Percentiles rank a stretch among this genome's conserved stretches.
Conservation (phyloP, 1,140 invertebrate genomes). For the Drosophila tropicalis region DNA sequence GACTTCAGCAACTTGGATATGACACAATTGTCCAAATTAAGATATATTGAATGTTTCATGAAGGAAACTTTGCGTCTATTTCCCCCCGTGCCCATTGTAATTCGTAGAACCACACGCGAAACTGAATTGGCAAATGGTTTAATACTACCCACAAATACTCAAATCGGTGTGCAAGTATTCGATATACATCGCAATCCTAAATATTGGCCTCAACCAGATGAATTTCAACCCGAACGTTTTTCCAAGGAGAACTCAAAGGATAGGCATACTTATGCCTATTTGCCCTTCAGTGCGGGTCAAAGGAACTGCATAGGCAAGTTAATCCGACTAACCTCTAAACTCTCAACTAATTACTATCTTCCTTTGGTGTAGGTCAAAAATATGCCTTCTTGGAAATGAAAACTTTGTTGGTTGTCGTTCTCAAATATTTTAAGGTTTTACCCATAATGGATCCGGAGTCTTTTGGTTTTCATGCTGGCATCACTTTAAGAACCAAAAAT, state of each 20-base stretch:
- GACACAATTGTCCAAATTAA: constrained; percentile 85
- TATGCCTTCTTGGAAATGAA: constrained; percentile 84
- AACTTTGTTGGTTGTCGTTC: constrained; percentile 79
- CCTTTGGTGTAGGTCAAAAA: constrained; percentile 72
- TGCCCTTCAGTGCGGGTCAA: constrained; percentile 85
- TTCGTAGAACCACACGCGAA: constrained; percentile 84
- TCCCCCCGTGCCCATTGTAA: constrained; percentile 87
- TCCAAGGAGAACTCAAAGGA: constrained; percentile 85
- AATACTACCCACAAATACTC: constrained; percentile 83
- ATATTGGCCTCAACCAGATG: constrained; percentile 88
- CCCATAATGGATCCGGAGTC: constrained; percentile 76
- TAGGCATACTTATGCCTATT: constrained; percentile 83
- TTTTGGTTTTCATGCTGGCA: constrained; percentile 58
- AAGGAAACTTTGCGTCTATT: constrained; percentile 87
- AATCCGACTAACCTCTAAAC: too few species aligned
- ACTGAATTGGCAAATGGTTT: constrained; percentile 72
- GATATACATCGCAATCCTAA: constrained; percentile 86
- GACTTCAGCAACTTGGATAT: constrained; percentile 76
- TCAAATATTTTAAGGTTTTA: constrained; percentile 73
- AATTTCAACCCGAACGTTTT: constrained; percentile 91
- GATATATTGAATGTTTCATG: constrained; percentile 87
- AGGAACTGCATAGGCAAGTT: constrained; percentile 74
- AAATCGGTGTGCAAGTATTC: constrained; percentile 82
- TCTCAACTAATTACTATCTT: too few species aligned
- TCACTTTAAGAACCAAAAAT: constrained; percentile 59